Base-by-base conservation (phyloP, 2,888 invertebrate species). In the Neoitamus cyanurus region DNA sequence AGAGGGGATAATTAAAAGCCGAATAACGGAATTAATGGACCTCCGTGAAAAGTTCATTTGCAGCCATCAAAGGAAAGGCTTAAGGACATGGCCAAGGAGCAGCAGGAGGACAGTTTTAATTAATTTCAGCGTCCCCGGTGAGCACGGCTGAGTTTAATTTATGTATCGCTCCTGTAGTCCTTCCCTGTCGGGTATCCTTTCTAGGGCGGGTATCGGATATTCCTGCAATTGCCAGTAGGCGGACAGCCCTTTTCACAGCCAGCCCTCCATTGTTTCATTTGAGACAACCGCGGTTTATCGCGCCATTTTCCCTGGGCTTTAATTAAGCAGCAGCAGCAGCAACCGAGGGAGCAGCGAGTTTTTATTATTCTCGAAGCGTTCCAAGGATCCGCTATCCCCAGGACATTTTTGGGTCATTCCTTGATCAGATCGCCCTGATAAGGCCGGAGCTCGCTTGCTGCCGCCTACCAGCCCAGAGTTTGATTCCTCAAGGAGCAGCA, bases 11-110 rank as follows among this genome's bases (percentile, higher is more conserved):
- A 83, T 83, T 83, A 83, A 83, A 83, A 48, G 73, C 9, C 83
- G 48, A 83, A 73, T 42, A 58, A 83, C 31, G 73, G 73, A 83
- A 83, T 83, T 83, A 83, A 83, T 83, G 83, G 83, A 83, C 83
- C 83, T 58, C 73, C 42, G 31, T 75, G 83, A 83, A 83, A 83
- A 83, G 83, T 83, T 83, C 58, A 83, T 83, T 83, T 83, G 58
- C 20, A 34, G 25, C 37, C 75, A 42, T 75, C 42, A 75, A 42
- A 75, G 75, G 28, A 75, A 75, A 75, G 78, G 78, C 28, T 78
- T 58, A 58, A 78, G 37, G 20, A 73, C 25, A 36, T n/a, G 20
- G 34, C 78, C n/a, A 48, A 30, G 78, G 78, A 58, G 15, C 31
- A 28, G 48, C 30, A 31, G 58, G 48, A 78, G 78, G 78, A 78